Conservation (phyloP, 2,888 invertebrate genomes). For the Mallateleia sp. region DNA sequence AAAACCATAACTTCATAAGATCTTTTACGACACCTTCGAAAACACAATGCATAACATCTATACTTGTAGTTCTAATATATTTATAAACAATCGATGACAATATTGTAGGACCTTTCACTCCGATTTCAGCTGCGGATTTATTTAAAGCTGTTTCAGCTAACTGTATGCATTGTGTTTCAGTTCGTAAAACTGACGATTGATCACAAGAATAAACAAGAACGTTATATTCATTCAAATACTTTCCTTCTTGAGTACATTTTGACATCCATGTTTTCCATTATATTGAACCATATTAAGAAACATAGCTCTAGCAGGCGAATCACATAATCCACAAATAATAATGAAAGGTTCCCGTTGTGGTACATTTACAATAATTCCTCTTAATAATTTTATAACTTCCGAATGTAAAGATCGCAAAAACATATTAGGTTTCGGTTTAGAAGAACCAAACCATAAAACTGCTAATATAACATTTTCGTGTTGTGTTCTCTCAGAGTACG, state of each 20-base stretch:
- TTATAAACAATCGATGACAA: conserved; percentile 43
- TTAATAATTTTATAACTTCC: conserved; percentile 34
- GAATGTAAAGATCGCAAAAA: conserved; percentile 58
- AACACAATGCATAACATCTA: conserved; percentile 49
- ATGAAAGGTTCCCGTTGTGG: conserved; percentile 12
- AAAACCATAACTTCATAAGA: conserved; percentile 8
- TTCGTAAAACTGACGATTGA: conserved; percentile 24
- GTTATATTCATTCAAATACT: conserved; percentile 4
- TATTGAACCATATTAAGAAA: conserved; percentile 58
- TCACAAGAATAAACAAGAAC: conserved; percentile 50
- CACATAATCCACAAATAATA: conserved; percentile 53
- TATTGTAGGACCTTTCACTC: conserved; percentile 63
- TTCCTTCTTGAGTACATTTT: conserved; percentile 36
- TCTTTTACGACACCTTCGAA: conserved; percentile 37
- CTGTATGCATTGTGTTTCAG: conserved; percentile 16
- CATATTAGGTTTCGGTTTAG: conserved; percentile 69
- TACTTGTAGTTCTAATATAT: neutral
- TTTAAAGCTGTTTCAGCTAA: conserved; percentile 35
- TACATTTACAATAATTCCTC: conserved; percentile 28
- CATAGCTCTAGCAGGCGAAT: conserved; percentile 64
- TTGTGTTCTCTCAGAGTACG: conserved; percentile 59
- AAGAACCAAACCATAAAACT: conserved; percentile 75
- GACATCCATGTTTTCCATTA: conserved; percentile 57
- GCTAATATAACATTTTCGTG: conserved; percentile 76
- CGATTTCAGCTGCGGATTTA: conserved; percentile 3